Percentiles rank a stretch among this genome's conserved stretches.
Evolutionary conservation across 2,113 vertebrate species (phyloP).

Genomic region (Rhinoderma darwinii): DNA sequence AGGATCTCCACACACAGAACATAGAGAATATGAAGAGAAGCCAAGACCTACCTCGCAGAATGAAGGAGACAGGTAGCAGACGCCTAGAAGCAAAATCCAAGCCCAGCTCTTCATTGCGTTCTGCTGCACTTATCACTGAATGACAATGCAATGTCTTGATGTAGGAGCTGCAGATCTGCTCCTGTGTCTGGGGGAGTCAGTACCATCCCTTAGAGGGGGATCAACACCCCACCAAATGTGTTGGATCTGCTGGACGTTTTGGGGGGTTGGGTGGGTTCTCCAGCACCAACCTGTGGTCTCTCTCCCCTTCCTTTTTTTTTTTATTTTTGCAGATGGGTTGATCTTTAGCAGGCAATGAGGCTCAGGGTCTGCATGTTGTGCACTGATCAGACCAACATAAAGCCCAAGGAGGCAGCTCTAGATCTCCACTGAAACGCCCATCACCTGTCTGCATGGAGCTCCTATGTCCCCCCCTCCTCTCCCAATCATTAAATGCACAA

Average conservation of each 20-base stretch:
- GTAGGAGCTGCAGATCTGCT: conserved; percentile 89
- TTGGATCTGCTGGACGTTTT: conserved; percentile 61
- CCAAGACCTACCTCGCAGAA: conserved; percentile 84
- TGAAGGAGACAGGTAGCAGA: conserved; percentile 86
- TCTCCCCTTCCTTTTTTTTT: conserved; percentile 64
- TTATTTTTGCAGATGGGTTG: conserved; percentile 62
- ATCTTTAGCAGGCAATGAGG: conserved; percentile 70
- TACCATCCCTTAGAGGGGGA: conserved; percentile 89
- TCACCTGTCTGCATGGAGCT: conserved; percentile 74
- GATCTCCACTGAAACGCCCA: conserved; percentile 71
- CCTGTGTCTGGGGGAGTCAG: conserved; percentile 83
- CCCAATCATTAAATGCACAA: conserved; percentile 53
- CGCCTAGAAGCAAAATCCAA: conserved; percentile 84
- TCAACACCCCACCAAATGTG: conserved; percentile 68
- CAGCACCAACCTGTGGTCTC: conserved; percentile 55
- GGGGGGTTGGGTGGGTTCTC: conserved; percentile 51
- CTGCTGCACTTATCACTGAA: conserved; percentile 76
- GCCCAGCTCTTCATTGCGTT: conserved; percentile 93
- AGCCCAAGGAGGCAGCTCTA: conserved; percentile 74
- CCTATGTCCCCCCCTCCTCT: conserved; percentile 61
- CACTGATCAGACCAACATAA: conserved; percentile 73
- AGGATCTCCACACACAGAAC: neutral
- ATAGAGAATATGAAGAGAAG: neutral
- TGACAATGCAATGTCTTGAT: conserved; percentile 74
- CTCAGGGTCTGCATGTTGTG: conserved; percentile 78